Percentiles rank a stretch among this genome's conserved stretches.
phyloP scores from a whole-genome alignment of 2,113 vertebrate genomes.

The Thymallus thymallus region DNA sequence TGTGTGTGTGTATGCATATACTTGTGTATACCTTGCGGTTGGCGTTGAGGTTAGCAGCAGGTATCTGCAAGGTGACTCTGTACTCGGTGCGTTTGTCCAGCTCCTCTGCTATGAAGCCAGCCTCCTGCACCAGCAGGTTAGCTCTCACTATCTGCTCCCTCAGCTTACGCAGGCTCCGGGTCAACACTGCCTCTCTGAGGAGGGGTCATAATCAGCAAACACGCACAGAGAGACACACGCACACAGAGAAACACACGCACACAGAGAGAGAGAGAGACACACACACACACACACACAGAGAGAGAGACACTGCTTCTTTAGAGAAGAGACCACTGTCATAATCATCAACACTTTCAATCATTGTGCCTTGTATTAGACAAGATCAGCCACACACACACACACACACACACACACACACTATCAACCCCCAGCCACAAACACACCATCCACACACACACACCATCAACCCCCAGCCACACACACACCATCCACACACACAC shows the following conservation, averaged over 20 bases:
- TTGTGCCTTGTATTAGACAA: no score
- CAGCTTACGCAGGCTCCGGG: slow-evolving; percentile 80
- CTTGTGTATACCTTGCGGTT: slow-evolving; percentile 79
- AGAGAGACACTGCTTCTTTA: background rate
- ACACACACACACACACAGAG: background rate
- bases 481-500: slow-evolving; percentile 25
- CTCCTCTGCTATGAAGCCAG: slow-evolving; percentile 82
- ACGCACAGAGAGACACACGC: no score
- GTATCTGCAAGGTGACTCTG: slow-evolving; percentile 86
- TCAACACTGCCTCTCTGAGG: slow-evolving; percentile 80
- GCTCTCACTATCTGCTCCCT: slow-evolving; percentile 86
- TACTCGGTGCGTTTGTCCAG: slow-evolving; percentile 86
- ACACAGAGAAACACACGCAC: no score
- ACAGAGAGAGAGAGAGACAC: background rate
- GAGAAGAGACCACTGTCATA: no score
- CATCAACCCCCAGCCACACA: slow-evolving; percentile 29
- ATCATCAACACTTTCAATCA: background rate
- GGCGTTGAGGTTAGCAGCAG: slow-evolving; percentile 85
- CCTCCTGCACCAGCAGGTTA: slow-evolving; percentile 83
- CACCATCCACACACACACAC: background rate
- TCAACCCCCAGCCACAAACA: no score
- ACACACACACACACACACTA: no score
- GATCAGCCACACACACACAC: no score
- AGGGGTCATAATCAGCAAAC: background rate
- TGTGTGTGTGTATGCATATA: background rate